Conservation (phyloP, 2,113 vertebrate species). For the Columba livia region DNA sequence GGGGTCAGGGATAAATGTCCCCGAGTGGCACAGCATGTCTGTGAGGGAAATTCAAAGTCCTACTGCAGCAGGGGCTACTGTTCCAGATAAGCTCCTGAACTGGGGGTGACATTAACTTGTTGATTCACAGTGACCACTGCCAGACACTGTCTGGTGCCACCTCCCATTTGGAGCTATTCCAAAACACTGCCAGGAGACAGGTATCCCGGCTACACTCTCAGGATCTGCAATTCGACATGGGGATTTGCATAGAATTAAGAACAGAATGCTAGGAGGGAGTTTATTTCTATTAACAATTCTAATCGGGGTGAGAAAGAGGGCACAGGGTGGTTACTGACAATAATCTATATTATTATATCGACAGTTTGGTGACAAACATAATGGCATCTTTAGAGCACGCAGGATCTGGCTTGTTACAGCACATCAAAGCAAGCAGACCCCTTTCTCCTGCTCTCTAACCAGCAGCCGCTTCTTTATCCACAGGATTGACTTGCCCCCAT, state of each 20-base stretch:
- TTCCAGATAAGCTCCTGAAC: accelerated
- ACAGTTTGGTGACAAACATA: neutral
- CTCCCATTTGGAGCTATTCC: neutral
- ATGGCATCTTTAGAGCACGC: neutral
- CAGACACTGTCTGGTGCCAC: too few species aligned
- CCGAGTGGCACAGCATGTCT: accelerated
- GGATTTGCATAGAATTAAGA: neutral
- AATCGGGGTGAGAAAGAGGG: neutral
- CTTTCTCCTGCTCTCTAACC: neutral
- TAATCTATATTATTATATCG: neutral
- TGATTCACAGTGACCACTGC: neutral
- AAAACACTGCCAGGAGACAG: neutral
- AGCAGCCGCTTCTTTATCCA: conserved; percentile 43
- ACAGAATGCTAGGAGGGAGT: neutral
- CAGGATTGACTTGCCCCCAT: conserved; percentile 85
- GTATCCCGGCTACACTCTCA: neutral
- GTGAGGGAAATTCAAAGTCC: neutral
- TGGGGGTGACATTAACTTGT: neutral
- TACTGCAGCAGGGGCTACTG: accelerated
- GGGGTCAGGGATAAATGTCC: neutral
- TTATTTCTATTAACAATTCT: neutral
- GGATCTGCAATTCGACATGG: neutral
- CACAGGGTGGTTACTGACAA: neutral
- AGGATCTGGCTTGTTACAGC: accelerated
- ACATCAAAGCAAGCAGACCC: neutral